Evolutionary conservation across 2,888 invertebrate genomes (phyloP).

Genomic region (Reticulitermes lucifugus): DNA sequence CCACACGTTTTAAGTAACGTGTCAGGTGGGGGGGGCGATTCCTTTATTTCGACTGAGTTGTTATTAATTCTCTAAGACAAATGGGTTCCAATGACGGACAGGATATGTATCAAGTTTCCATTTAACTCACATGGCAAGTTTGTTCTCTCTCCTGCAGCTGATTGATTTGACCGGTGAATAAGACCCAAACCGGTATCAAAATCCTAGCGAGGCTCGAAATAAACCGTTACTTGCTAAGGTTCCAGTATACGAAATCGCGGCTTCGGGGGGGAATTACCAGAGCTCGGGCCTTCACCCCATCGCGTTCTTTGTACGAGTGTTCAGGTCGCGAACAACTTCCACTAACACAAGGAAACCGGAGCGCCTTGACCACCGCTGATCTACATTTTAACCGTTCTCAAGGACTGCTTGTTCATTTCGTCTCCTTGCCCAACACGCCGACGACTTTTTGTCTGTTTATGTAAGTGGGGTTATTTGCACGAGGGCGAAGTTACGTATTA

Average conservation of each 20-base stretch:
- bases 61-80: too few species aligned
- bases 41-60: too few species aligned
- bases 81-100: too few species aligned
- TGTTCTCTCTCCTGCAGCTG: too few species aligned
- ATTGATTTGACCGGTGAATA: too few species aligned
- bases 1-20: too few species aligned
- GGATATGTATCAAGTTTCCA: too few species aligned
- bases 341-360: neutral
- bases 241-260: neutral
- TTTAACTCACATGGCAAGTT: too few species aligned
- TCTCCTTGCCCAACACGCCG: neutral
- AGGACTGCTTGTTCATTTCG: neutral
- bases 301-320: neutral
- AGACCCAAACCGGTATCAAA: neutral
- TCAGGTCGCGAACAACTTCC: neutral
- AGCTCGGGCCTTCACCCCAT: slow-evolving; percentile 2
- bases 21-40: too few species aligned
- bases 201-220: neutral
- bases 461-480: neutral
- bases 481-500: neutral
- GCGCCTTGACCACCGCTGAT: slow-evolving; percentile 16
- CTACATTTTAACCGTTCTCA: slow-evolving; percentile 24
- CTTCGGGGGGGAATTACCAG: neutral
- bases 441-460: neutral
- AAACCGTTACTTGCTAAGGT: neutral